Evolutionary conservation across 2,888 invertebrate genomes (phyloP), one percentile per base, ranked within the genome.

Genomic region (Amphipoea oculea): DNA sequence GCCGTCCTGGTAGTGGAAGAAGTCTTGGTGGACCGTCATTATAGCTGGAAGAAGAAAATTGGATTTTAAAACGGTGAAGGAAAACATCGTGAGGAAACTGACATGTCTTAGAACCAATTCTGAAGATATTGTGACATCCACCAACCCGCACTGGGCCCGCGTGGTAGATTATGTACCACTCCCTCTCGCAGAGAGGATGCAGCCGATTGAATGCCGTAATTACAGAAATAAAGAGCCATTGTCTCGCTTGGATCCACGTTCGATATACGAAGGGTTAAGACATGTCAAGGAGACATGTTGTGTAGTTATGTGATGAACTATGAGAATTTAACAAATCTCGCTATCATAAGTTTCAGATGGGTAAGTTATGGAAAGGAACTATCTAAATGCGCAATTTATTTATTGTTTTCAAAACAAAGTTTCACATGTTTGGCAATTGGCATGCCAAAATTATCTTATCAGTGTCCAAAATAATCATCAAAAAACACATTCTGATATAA

Each of bases 11-110:
- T 99, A 99, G 90, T 98, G 97, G 97, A 99, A 99, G 97, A 99
- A 99, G 95, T 99, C 99, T 89, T 98, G 98, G 92, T 98, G 98
- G 3, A 99, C 98, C 85, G 97, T 98, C 98, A 99, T 98, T 23
- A 99, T 98, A 1, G 99, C 99, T 98, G 96, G 0, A 92, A 85
- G 14, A 17, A 85, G 6, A 68, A 70, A 80, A 11, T 12, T 40
- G 0, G 17, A 40, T 36, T 14, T 80, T 63, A 71, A 71, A 71
- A 42, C 20, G n/a, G 40, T 40, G 11, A 42, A n/a, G n/a, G n/a
- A n/a, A n/a, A 71, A 57, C 40, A 57, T 54, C 5, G 5, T 17
- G n/a, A 57, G 17, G 40, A 40, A 40, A 57, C 40, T 9, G 5
- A 14, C 5, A 23, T 23, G 23, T 70, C 4, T 7, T 70, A 36